phyloP scores from a whole-genome alignment of 2,888 invertebrate genomes.

The Carpatolechia fugitivella region DNA sequence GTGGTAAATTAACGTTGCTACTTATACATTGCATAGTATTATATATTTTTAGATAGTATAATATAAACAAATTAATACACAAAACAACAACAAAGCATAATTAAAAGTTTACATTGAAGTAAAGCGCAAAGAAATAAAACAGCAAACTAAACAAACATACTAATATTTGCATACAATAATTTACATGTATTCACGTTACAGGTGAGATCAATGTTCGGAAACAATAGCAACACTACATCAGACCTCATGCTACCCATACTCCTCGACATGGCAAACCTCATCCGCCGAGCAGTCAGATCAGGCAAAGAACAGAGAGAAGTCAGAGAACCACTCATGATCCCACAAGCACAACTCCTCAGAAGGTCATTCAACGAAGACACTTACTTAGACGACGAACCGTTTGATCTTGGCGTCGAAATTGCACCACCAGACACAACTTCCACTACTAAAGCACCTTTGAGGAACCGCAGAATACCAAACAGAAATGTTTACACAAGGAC shows the following conservation, averaged over 20 bases:
- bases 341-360: conserved; percentile 55
- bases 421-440: conserved; percentile 26
- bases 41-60: too few species aligned
- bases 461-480: conserved; percentile 43
- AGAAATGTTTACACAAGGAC: conserved; percentile 26
- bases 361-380: conserved; percentile 57
- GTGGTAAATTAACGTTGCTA: too few species aligned
- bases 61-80: too few species aligned
- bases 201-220: conserved; percentile 80
- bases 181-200: conserved; percentile 41
- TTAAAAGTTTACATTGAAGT: too few species aligned
- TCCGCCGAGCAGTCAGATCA: conserved; percentile 71
- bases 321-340: conserved; percentile 33
- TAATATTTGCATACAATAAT: too few species aligned
- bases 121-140: too few species aligned
- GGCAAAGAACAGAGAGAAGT: conserved; percentile 59
- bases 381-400: conserved; percentile 49
- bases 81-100: too few species aligned
- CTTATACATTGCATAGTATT: too few species aligned
- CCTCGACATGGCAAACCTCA: conserved; percentile 82
- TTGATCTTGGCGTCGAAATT: conserved; percentile 40
- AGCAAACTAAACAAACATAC: too few species aligned
- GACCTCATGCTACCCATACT: conserved; percentile 82
- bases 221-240: conserved; percentile 73
- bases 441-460: conserved; percentile 27